Conservation (phyloP, 1,140 invertebrate genomes). For the Druon quercuslanigerum region DNA sequence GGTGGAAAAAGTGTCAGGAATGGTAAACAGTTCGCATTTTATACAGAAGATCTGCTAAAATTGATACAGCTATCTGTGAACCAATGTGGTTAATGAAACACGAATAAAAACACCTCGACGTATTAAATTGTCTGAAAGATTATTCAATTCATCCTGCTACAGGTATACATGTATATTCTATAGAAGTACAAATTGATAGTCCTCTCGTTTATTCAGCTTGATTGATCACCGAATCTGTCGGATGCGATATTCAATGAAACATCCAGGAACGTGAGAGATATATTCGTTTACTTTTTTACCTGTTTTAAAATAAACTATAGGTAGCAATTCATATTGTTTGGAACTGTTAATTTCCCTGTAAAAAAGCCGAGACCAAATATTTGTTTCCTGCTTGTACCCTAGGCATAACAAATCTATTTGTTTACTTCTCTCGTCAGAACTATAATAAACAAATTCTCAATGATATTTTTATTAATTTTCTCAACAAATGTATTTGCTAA, state of each 20-base stretch:
- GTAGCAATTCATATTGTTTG: background rate
- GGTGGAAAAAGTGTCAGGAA: too few species aligned
- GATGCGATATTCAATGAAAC: slow-evolving; percentile 12
- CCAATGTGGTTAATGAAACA: background rate
- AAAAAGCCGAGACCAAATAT: too few species aligned
- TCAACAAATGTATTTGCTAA: too few species aligned
- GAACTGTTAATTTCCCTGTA: too few species aligned
- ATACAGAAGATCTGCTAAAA: background rate
- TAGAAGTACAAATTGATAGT: background rate
- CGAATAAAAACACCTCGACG: background rate
- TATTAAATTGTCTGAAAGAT: slow-evolving; percentile 10
- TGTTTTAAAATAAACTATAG: background rate
- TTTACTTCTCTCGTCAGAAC: too few species aligned
- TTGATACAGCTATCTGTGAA: background rate
- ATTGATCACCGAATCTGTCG: slow-evolving; percentile 9
- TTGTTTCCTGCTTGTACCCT: too few species aligned
- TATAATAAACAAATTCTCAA: too few species aligned
- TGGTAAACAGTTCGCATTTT: too few species aligned
- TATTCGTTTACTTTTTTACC: background rate
- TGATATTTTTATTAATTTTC: too few species aligned
- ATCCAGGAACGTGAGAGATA: background rate
- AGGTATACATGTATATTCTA: background rate
- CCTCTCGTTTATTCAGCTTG: slow-evolving; percentile 30
- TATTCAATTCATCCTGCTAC: background rate
- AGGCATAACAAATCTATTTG: too few species aligned